Evolutionary conservation across 2,888 invertebrate genomes (phyloP).

Genomic region (Anthophora plumipes): DNA sequence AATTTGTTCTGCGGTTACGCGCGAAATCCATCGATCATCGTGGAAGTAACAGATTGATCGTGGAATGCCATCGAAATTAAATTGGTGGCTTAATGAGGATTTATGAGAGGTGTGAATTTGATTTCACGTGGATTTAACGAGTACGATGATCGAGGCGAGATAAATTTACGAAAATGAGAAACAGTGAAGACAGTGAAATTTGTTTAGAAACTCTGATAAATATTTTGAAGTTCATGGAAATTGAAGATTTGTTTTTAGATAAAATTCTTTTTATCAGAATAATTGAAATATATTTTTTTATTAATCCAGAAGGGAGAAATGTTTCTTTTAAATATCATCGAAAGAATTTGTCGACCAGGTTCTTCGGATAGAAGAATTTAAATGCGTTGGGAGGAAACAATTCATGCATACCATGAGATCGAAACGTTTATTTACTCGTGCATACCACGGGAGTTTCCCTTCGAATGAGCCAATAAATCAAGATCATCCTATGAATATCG

Average conservation of each 20-base stretch:
- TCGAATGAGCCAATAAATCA: background rate
- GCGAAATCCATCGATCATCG: background rate
- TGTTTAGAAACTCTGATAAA: too few species aligned
- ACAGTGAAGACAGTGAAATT: too few species aligned
- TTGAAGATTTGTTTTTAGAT: background rate
- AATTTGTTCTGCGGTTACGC: background rate
- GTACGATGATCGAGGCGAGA: too few species aligned
- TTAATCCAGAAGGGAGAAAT: background rate
- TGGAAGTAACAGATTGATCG: background rate
- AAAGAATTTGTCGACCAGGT: too few species aligned
- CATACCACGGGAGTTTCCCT: background rate
- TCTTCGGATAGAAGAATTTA: background rate
- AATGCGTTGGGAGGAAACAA: background rate
- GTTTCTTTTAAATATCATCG: conserved; percentile 3
- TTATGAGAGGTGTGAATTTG: background rate
- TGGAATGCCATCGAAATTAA: background rate
- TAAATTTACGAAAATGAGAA: too few species aligned
- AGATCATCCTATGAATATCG: background rate
- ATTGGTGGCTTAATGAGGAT: background rate
- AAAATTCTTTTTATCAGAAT: background rate
- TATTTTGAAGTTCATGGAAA: too few species aligned
- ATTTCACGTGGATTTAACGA: background rate
- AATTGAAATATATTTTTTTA: background rate
- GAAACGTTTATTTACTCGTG: background rate
- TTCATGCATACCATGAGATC: too few species aligned